phyloP scores from a whole-genome alignment of 2,888 invertebrate species.

The Drosophila monieri region DNA sequence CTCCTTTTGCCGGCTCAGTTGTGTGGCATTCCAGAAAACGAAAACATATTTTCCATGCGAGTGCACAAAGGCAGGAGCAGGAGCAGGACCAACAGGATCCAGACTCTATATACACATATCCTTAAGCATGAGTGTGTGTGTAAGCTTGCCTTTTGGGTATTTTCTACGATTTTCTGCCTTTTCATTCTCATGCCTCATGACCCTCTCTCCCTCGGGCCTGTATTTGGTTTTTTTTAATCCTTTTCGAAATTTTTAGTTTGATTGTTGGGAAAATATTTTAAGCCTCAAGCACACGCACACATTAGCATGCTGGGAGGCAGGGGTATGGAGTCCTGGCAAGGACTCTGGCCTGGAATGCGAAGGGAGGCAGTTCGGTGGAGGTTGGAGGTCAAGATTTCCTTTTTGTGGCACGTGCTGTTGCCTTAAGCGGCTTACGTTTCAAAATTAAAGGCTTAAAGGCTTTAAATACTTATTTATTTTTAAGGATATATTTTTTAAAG shows the following conservation, averaged over 20 bases:
- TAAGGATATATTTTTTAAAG: no score
- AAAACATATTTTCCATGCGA: slow-evolving; percentile 78
- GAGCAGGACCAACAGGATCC: slow-evolving; percentile 47
- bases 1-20: slow-evolving; percentile 16
- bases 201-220: slow-evolving; percentile 1
- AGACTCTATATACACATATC: slow-evolving; percentile 47
- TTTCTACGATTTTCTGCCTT: slow-evolving; percentile 24
- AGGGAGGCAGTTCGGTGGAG: neutral
- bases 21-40: slow-evolving; percentile 67
- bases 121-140: slow-evolving; percentile 10
- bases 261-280: slow-evolving; percentile 69
- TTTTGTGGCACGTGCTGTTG: slow-evolving; percentile 12
- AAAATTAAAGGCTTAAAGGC: no score
- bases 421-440: slow-evolving; percentile 16
- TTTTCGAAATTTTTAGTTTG: slow-evolving; percentile 71
- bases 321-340: neutral
- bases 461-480: no score
- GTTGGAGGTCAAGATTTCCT: slow-evolving; percentile 17
- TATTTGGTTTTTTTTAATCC: slow-evolving; percentile 58
- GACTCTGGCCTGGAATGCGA: slow-evolving; percentile 20
- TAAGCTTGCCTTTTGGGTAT: slow-evolving; percentile 41
- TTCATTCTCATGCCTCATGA: neutral
- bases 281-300: slow-evolving; percentile 55
- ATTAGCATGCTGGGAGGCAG: slow-evolving; percentile 41
- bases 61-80: slow-evolving; percentile 68